Conservation (phyloP, 2,797 vertebrate genomes). For the Margarornis squamiger region DNA sequence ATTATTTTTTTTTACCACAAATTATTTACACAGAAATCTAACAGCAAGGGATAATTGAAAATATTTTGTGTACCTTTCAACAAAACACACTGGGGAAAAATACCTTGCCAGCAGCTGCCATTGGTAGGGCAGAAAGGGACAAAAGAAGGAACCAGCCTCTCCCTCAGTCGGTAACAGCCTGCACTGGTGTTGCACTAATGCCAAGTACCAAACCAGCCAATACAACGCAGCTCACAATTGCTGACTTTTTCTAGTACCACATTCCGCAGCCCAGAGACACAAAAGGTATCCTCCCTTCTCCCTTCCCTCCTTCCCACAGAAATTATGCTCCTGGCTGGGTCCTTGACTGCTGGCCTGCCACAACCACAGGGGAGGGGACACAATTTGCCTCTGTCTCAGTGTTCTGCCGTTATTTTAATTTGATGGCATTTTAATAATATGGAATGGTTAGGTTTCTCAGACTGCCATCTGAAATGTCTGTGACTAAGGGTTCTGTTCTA, state of each 20-base stretch:
- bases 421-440: constrained; percentile 38
- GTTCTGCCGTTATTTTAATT: constrained; percentile 24
- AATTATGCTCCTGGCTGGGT: not conserved
- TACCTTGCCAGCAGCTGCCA: constrained; percentile 28
- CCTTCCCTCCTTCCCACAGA: not conserved
- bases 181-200: not conserved
- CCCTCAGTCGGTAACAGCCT: not conserved
- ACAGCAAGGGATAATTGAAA: constrained; percentile 24
- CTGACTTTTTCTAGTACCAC: not conserved
- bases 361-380: not conserved
- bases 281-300: constrained; percentile 20
- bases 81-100: not conserved
- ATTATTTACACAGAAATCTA: constrained; percentile 54
- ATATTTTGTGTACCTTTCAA: constrained; percentile 51
- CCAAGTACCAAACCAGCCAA: not conserved
- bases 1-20: not conserved
- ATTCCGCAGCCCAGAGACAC: not conserved
- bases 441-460: constrained; percentile 8
- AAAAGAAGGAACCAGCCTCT: not conserved
- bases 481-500: not conserved
- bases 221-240: not conserved
- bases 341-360: not conserved
- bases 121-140: not conserved
- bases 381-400: not conserved
- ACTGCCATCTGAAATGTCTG: not conserved